Conservation (phyloP, 2,113 vertebrate genomes). For the Rutilus rutilus region DNA sequence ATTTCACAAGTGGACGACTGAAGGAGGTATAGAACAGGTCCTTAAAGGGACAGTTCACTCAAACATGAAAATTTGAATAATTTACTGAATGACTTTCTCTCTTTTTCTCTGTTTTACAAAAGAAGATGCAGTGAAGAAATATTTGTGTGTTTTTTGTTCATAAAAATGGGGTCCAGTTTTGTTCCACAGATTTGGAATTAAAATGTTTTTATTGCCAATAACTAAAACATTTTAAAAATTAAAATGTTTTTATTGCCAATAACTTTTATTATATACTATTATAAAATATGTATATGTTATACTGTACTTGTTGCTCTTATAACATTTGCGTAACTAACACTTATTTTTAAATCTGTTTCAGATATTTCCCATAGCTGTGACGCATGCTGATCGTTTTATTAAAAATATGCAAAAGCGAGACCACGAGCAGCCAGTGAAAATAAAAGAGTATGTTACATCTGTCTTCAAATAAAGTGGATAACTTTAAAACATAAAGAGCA, state of each 20-base stretch:
- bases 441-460: constrained; percentile 68
- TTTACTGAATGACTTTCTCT: background rate
- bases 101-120: background rate
- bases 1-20: constrained; percentile 77
- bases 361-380: constrained; percentile 65
- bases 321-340: background rate
- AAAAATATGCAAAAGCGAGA: constrained; percentile 59
- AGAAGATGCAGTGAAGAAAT: background rate
- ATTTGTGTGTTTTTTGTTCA: background rate
- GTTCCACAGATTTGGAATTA: background rate
- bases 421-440: constrained; percentile 58
- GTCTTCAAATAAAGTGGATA: background rate
- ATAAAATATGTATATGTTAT: background rate
- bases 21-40: constrained; percentile 67
- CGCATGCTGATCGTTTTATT: constrained; percentile 64
- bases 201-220: background rate
- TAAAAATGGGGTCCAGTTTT: background rate
- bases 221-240: too few relatives aligned
- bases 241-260: background rate
- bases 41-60: background rate
- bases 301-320: background rate
- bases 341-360: constrained; percentile 41
- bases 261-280: background rate
- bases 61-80: background rate
- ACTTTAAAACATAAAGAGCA: background rate